A percentile compares a stretch with the other conserved stretches of the same genome.
Conservation (phyloP, 23 tunicate genomes). For the Trididemnum miniatum region DNA sequence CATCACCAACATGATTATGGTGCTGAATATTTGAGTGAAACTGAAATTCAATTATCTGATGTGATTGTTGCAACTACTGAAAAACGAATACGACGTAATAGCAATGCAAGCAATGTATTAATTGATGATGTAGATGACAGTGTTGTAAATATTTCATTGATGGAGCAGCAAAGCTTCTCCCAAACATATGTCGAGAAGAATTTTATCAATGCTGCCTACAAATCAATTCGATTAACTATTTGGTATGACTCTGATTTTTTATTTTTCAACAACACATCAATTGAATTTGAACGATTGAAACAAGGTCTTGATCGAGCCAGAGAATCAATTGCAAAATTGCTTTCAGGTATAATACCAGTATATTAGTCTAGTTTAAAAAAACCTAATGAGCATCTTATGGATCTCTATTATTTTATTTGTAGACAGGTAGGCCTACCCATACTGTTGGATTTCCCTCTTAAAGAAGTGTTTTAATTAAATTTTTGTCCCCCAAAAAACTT, state of each 20-base stretch:
- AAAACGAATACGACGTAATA: neutral
- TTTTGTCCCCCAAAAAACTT: no score
- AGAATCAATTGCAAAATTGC: conserved; percentile 26
- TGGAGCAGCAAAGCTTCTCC: neutral
- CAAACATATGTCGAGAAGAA: neutral
- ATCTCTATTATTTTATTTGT: no score
- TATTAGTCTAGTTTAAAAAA: no score
- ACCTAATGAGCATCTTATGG: no score
- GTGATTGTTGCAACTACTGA: neutral
- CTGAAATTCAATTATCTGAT: neutral
- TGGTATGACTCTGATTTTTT: conserved; percentile 51
- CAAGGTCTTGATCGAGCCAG: conserved; percentile 54
- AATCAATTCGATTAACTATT: conserved; percentile 50
- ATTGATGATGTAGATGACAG: neutral
- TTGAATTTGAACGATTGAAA: conserved; percentile 50
- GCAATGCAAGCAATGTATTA: neutral
- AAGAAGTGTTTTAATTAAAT: no score
- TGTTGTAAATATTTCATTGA: neutral
- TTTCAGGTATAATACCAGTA: no score
- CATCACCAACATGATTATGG: neutral
- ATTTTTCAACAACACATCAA: conserved; percentile 29
- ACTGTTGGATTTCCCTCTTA: no score
- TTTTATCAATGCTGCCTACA: neutral
- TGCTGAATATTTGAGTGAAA: neutral
- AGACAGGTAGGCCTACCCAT: no score